Conservation (phyloP, 2,888 invertebrate species). For the Drosophila cracens region DNA sequence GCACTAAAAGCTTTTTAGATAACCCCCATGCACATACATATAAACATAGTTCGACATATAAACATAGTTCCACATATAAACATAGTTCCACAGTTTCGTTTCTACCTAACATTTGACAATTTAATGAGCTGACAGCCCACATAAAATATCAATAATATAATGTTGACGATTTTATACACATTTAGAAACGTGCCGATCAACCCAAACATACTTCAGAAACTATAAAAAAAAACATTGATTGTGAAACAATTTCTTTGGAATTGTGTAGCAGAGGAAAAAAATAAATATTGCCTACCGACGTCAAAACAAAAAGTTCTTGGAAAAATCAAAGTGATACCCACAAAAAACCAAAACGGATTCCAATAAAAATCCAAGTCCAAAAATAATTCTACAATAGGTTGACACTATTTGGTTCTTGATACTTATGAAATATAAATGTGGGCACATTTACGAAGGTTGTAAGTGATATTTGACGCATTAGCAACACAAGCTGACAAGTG, state of each 20-base stretch:
- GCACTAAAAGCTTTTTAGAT: conserved; percentile 5
- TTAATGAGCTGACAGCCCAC: conserved; percentile 40
- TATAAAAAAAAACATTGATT: conserved; percentile 1
- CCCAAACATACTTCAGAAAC: conserved; percentile 10
- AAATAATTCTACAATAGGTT: conserved; percentile 11
- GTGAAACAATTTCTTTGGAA: conserved; percentile 45
- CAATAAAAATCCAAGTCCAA: conserved; percentile 19
- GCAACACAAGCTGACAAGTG: conserved; percentile 13
- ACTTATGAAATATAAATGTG: conserved; percentile 37
- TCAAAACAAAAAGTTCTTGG: conserved; percentile 29
- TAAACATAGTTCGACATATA: background rate
- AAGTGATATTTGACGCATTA: conserved; percentile 56
- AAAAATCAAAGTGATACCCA: conserved; percentile 19
- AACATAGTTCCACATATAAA: background rate
- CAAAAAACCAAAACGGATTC: conserved; percentile 15
- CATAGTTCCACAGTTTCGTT: conserved; percentile 8
- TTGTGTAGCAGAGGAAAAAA: conserved; percentile 7
- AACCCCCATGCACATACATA: background rate
- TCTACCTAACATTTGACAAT: conserved; percentile 41
- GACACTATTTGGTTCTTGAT: conserved; percentile 43
- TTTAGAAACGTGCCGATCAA: conserved; percentile 28
- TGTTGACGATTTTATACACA: conserved; percentile 31
- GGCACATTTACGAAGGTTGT: conserved; percentile 46
- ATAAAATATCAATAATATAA: conserved; percentile 58
- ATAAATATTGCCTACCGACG: conserved; percentile 16